These are phyloP conservation scores for Bombus sylvicola DNA, from an alignment of 1,140 invertebrate species.

Conservation along the genomic window DNA sequence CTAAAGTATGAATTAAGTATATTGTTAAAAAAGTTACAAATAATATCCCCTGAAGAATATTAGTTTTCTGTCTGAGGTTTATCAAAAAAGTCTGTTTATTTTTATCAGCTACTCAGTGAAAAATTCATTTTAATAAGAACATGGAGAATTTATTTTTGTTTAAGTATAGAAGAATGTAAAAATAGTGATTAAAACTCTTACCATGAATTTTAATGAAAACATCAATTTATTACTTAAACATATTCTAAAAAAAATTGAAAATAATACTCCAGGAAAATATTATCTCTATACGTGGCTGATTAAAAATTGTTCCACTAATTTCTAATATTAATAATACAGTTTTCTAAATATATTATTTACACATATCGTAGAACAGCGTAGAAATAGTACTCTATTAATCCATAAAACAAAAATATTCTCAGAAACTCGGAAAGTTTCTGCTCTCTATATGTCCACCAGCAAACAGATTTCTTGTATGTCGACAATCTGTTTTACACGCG, in stretches of 20 bases:
- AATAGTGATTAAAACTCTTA: not conserved
- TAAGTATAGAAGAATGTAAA: too few relatives aligned
- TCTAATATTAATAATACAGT: not conserved
- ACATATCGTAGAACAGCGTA: not conserved
- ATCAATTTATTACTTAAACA: not conserved
- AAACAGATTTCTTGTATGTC: not conserved
- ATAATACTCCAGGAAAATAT: not conserved
- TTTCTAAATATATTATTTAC: too few relatives aligned
- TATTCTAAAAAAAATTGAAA: not conserved
- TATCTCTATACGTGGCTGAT: not conserved
- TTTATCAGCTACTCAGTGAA: too few relatives aligned
- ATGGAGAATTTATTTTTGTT: too few relatives aligned
- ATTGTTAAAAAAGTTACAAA: not conserved
- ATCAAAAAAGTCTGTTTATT: not conserved
- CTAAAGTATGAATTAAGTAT: not conserved
- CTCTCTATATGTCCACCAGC: too few relatives aligned
- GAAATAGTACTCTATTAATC: too few relatives aligned
- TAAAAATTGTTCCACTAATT: not conserved
- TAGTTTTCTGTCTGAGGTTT: not conserved
- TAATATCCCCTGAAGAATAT: not conserved
- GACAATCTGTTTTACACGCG: slow-evolving; percentile 11
- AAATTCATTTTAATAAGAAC: too few relatives aligned
- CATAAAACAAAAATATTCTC: not conserved
- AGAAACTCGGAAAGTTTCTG: not conserved
- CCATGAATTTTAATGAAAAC: not conserved